Base-by-base conservation (phyloP, 92 coral and sea anemone genomes). In the Actinostola sp. region DNA sequence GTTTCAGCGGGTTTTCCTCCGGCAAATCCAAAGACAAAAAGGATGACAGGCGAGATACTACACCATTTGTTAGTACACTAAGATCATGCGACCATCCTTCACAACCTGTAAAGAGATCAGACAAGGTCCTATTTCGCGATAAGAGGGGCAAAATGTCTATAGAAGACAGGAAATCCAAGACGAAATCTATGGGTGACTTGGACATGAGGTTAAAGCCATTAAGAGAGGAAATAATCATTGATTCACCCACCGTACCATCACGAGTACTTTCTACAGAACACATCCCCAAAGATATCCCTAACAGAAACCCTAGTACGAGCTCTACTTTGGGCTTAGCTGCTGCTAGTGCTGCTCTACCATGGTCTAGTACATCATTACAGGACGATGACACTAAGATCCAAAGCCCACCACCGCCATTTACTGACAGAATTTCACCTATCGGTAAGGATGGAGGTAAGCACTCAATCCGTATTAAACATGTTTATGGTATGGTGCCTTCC, bases 131-230 rank as follows among this genome's bases (percentile, higher is more conserved):
- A 25, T 66, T 87, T 59, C 72, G 92, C 66, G 97, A 87, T 51
- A 90, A 84, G 46, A 87, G 73, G 63, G 85, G 97, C 13, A 85
- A 89, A 5, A 55, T 76, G 21, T 38, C 89, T 10, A 27, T 33
- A 11, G 92, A 83, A 8, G 92, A 88, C 28, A 60, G 92, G 23
- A 75, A 71, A 23, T 77, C 78, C 29, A 90, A 90, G 75, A 72
- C 92, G 32, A 80, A 50, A 41, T 90, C 97, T 16, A 31, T 90
- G 15, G 97, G 97, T 8, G 97, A 90, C 67, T 57, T 90, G 75
- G 82, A 71, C 67, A 63, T 63, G 15, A 71, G 71, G 54, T 66
- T 87, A 20, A 82, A 83, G 56, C 80, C 81, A 1, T 28, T 86
- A 15, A 75, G 71, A 56, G 92, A 82, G 41, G 90, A 66, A 2